Evolutionary conservation across 1,140 invertebrate genomes (phyloP).

Genomic region (Drosophila busckii): DNA sequence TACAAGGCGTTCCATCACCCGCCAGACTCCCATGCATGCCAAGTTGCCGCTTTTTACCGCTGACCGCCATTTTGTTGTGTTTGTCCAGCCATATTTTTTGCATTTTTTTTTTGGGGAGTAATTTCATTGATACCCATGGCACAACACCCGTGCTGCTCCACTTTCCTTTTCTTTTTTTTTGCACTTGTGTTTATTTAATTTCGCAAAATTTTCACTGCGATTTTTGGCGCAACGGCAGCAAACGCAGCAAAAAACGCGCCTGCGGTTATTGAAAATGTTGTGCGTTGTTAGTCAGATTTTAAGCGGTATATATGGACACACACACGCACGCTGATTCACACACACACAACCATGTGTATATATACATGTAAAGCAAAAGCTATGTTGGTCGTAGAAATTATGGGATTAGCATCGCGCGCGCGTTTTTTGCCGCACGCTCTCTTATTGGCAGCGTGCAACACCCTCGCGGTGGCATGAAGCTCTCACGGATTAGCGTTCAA

Average conservation of each 20-base stretch:
- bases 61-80: slow-evolving; percentile 43
- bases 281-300: slow-evolving; percentile 74
- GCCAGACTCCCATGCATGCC: slow-evolving; percentile 28
- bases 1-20: slow-evolving; percentile 19
- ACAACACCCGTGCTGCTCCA: background rate
- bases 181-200: slow-evolving; percentile 67
- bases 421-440: slow-evolving; percentile 40
- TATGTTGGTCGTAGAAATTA: slow-evolving; percentile 72
- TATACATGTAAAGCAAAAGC: background rate
- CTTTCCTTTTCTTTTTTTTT: slow-evolving; percentile 3
- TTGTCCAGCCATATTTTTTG: slow-evolving; percentile 30
- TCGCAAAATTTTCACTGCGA: slow-evolving; percentile 55
- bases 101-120: slow-evolving; percentile 18
- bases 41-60: slow-evolving; percentile 23
- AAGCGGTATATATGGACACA: slow-evolving; percentile 32
- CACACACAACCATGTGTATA: background rate
- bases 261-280: slow-evolving; percentile 62
- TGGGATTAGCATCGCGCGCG: slow-evolving; percentile 61
- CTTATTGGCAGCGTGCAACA: background rate
- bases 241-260: slow-evolving; percentile 50
- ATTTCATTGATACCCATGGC: slow-evolving; percentile 34
- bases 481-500: slow-evolving; percentile 62
- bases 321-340: slow-evolving; percentile 1
- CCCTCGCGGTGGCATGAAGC: slow-evolving; percentile 5
- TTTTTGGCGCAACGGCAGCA: slow-evolving; percentile 36